phyloP scores from a whole-genome alignment of 2,113 vertebrate genomes.

The Ptilonorhynchus violaceus region DNA sequence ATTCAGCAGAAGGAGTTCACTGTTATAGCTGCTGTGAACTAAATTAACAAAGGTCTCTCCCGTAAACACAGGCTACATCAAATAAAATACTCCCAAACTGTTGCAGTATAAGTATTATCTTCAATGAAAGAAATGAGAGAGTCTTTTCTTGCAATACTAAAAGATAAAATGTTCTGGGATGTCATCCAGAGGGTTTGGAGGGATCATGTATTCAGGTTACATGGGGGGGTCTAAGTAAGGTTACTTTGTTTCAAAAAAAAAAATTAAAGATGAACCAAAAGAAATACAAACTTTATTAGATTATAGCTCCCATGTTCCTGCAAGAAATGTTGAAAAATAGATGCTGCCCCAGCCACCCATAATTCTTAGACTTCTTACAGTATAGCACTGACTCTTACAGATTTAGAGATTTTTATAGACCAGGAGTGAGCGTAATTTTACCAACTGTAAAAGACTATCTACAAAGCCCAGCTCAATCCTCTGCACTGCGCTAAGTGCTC shows the following conservation, averaged over 20 bases:
- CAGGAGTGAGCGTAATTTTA: not conserved
- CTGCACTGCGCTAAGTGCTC: not conserved
- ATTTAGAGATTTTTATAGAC: not conserved
- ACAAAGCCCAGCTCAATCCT: not conserved
- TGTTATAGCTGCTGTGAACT: not conserved
- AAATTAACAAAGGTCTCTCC: not conserved
- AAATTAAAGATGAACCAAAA: not conserved
- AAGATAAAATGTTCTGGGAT: constrained; percentile 26
- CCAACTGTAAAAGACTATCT: not conserved
- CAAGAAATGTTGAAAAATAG: not conserved
- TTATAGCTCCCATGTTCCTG: not conserved
- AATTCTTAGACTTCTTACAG: not conserved
- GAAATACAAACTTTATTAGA: not conserved
- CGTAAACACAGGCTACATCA: not conserved
- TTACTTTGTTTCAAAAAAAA: not conserved
- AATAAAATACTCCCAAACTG: not conserved
- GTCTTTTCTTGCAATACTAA: not conserved
- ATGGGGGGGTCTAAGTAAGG: not conserved
- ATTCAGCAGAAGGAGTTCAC: not conserved
- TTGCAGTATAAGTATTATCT: not conserved
- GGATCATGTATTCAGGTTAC: not conserved
- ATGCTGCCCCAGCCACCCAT: not conserved
- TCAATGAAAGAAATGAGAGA: not conserved
- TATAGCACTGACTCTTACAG: not conserved
- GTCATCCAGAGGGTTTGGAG: not conserved